Percentiles rank a stretch among this genome's conserved stretches.
These are phyloP conservation scores for Rhopalosiphum nymphaeae DNA, from an alignment of 2,888 invertebrate species.

Conservation along the genomic window DNA sequence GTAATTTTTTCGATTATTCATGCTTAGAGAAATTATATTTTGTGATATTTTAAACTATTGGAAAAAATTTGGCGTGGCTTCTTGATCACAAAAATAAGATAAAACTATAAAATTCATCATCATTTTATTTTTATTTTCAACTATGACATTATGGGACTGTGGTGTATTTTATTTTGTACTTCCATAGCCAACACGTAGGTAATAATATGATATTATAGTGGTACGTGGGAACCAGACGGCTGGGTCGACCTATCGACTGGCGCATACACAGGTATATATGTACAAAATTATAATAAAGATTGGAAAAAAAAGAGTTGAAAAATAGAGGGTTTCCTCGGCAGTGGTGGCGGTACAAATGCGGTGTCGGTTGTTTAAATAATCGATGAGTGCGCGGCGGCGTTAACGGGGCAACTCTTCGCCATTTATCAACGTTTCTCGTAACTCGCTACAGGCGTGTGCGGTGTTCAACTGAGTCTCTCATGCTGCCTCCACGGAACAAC, in stretches of 20 bases:
- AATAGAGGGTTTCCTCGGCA: neutral
- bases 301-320: neutral
- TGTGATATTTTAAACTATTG: neutral
- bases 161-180: neutral
- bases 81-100: neutral
- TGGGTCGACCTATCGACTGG: neutral
- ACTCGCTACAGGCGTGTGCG: neutral
- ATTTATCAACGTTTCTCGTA: slow-evolving; percentile 50
- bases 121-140: neutral
- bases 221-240: neutral
- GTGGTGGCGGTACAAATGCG: slow-evolving; percentile 41
- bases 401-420: slow-evolving; percentile 60
- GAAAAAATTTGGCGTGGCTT: neutral
- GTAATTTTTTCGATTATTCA: neutral
- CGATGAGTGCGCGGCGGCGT: slow-evolving; percentile 61
- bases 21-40: neutral
- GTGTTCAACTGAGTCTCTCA: neutral
- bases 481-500: neutral
- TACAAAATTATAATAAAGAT: neutral
- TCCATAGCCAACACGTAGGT: neutral
- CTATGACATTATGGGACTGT: neutral
- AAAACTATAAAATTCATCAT: neutral
- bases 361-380: slow-evolving; percentile 60
- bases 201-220: neutral
- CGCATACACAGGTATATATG: neutral